phyloP scores from a whole-genome alignment of 2,888 invertebrate species.

The Mantis religiosa region DNA sequence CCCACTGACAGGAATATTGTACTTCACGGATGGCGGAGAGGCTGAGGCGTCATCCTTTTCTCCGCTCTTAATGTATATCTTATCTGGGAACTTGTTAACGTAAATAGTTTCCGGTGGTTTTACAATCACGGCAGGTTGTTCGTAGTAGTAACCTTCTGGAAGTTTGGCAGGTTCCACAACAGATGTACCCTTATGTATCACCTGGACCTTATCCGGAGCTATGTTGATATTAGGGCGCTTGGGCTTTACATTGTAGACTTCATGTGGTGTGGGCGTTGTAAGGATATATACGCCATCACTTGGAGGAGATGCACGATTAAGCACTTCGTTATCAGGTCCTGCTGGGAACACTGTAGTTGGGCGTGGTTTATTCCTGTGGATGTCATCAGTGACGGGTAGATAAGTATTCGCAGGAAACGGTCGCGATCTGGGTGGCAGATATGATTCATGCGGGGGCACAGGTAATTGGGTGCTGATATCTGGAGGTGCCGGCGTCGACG shows the following conservation, averaged over 20 bases:
- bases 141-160: constrained; percentile 2
- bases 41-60: constrained; percentile 8
- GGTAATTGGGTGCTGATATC: background rate
- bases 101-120: background rate
- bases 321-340: background rate
- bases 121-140: background rate
- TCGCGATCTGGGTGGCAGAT: background rate
- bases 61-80: background rate
- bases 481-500: constrained; percentile 23
- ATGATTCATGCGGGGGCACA: background rate
- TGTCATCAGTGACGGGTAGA: constrained; percentile 14
- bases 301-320: background rate
- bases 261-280: background rate
- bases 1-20: constrained; percentile 15
- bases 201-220: constrained; percentile 17
- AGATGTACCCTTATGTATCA: constrained; percentile 19
- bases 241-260: background rate
- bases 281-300: background rate
- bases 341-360: constrained; percentile 44
- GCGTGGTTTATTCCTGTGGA: constrained; percentile 33
- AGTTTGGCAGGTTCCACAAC: background rate
- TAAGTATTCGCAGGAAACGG: background rate
- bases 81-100: background rate
- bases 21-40: background rate
- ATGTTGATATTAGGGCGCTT: constrained; percentile 11